A percentile compares a stretch with the other conserved stretches of the same genome.
Evolutionary conservation across 1,140 invertebrate genomes (phyloP).

Genomic region (Pseudomyrmex cubaensis): DNA sequence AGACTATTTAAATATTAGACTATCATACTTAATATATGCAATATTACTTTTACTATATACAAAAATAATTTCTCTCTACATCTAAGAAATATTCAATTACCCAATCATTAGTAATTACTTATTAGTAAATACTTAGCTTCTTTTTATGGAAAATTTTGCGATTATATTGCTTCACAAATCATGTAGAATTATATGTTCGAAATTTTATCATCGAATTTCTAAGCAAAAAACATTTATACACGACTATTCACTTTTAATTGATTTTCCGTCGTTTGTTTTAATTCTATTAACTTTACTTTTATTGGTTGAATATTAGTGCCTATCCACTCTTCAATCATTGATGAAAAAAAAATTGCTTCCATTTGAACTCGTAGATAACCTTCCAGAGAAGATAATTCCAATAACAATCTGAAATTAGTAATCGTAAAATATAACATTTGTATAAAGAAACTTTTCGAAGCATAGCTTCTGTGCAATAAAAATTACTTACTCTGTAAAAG

Average conservation of each 20-base stretch:
- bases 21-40: constrained; percentile 19
- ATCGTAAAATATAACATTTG: not conserved
- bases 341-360: constrained; percentile 84
- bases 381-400: constrained; percentile 86
- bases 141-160: not conserved
- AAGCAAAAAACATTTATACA: constrained; percentile 64
- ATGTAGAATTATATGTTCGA: not conserved
- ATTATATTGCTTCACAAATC: constrained; percentile 29
- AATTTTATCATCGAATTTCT: constrained; percentile 53
- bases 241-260: constrained; percentile 84
- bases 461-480: constrained; percentile 23
- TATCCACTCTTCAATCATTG: constrained; percentile 86
- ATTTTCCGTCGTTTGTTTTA: constrained; percentile 85
- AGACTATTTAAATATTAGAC: not conserved
- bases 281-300: constrained; percentile 83
- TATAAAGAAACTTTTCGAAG: not conserved
- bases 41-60: constrained; percentile 12
- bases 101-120: not conserved
- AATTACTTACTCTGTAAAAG: constrained; percentile 85
- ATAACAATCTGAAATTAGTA: constrained; percentile 82
- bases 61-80: constrained; percentile 47
- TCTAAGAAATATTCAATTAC: constrained; percentile 10
- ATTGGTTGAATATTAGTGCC: constrained; percentile 86
- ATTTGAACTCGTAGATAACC: constrained; percentile 85
- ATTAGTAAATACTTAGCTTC: not conserved